Base-by-base conservation (phyloP, 2,888 invertebrate species). In the Cerastis rubricosa region DNA sequence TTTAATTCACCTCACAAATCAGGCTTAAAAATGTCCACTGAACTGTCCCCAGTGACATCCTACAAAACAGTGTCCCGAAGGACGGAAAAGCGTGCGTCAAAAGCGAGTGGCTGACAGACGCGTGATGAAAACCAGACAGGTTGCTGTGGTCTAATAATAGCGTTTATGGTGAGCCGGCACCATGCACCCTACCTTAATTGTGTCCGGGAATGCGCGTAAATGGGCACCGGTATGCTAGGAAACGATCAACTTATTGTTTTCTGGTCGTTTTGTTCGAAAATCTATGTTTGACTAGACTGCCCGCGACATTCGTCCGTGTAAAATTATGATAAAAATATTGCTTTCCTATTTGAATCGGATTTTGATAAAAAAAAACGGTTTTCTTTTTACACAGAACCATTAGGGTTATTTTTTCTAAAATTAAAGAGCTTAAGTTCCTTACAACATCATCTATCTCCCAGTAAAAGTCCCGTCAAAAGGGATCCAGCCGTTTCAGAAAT, bases 51-150 rank as follows among this genome's bases (percentile, higher is more conserved):
- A 51, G 35, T 25, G 64, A 22, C 75, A 22, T 47, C 57, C 68
- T 70, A 71, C 65, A 64, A 59, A 72, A 69, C 68, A 19, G 35
- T 70, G 59, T 70, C 63, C n/a, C 29, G 40, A 29, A 64, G 40
- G 49, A 73, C 61, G 70, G 76, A 47, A 78, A 75, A 76, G 67
- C 63, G 70, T 69, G 43, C 74, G 80, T 85, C 87, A 73, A 67
- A 74, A 70, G 51, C 76, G 71, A 82, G 80, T 74, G 4, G 67
- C 82, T 84, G 84, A 84, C 84, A 84, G 51, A 71, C 82, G 70
- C 73, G 73, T 89, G 91, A 91, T 89, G 86, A 84, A 81, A 91
- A 88, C 87, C 90, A 90, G 90, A 87, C 89, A 91, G 92, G 90
- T 92, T 90, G 82, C 71, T 47, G 85, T 51, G 71, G 51, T 78